Conservation (phyloP, 2,888 invertebrate genomes). For the Xanthia togata region DNA sequence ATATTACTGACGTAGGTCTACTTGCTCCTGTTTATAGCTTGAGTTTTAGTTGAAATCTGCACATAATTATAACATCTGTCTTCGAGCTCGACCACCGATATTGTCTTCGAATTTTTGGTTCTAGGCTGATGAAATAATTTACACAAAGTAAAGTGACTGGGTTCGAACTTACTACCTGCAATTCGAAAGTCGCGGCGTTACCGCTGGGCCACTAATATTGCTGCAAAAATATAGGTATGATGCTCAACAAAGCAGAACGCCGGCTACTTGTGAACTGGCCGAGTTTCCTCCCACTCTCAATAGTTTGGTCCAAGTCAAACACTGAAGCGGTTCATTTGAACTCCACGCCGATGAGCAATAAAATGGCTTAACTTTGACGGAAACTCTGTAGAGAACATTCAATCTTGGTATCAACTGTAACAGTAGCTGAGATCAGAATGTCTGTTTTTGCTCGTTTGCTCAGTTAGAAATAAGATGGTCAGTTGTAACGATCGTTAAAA, state of each 20-base stretch:
- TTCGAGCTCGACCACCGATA: not conserved
- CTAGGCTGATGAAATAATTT: not conserved
- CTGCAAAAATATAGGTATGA: conserved; percentile 7
- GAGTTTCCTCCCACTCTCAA: conserved; percentile 23
- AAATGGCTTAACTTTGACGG: not conserved
- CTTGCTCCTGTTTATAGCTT: too few relatives aligned
- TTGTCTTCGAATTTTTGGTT: not conserved
- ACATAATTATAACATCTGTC: too few relatives aligned
- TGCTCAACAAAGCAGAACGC: conserved; percentile 38
- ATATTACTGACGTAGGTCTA: too few relatives aligned
- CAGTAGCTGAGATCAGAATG: not conserved
- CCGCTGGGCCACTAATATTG: not conserved
- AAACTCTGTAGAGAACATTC: not conserved
- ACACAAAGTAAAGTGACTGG: not conserved
- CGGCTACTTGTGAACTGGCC: conserved; percentile 38
- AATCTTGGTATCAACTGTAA: not conserved
- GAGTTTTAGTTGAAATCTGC: too few relatives aligned
- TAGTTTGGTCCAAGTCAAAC: not conserved
- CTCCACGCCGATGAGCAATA: not conserved
- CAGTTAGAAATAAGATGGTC: not conserved
- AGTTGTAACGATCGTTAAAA: not conserved
- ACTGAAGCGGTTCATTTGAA: not conserved
- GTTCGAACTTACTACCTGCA: not conserved
- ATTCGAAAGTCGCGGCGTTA: not conserved
- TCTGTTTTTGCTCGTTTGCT: not conserved